Evolutionary conservation across 2,113 vertebrate genomes (phyloP).

Genomic region (Manacus vitellinus): DNA sequence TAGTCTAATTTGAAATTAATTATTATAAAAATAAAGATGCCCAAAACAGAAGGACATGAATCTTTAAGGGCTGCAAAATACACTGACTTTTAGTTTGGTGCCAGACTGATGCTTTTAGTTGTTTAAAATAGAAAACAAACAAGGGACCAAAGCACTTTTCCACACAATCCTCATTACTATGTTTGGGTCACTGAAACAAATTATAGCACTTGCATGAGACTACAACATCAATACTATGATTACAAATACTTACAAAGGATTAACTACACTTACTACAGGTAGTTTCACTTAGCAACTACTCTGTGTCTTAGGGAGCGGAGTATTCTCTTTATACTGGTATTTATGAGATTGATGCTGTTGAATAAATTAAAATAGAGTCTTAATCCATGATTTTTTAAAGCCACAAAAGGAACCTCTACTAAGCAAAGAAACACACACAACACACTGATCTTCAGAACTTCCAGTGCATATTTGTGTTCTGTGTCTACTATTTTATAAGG

Average conservation of each 20-base stretch:
- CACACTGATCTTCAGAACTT: not conserved
- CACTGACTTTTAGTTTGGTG: not conserved
- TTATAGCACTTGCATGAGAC: not conserved
- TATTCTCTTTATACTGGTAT: not conserved
- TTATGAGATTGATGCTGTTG: not conserved
- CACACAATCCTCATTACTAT: not conserved
- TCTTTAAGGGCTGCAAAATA: not conserved
- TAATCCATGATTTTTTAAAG: not conserved
- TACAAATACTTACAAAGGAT: not conserved
- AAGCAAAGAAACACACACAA: not conserved
- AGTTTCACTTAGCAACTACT: not conserved
- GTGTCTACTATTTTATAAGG: not conserved
- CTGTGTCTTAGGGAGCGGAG: not conserved
- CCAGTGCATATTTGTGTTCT: not conserved
- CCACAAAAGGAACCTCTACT: not conserved
- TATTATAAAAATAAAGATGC: not conserved
- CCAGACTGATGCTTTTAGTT: not conserved
- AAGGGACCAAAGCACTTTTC: not conserved
- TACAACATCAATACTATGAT: not conserved
- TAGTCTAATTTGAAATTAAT: not conserved
- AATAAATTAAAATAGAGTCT: not conserved
- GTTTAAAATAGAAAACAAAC: not conserved
- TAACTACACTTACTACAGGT: not conserved
- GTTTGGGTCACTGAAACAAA: not conserved
- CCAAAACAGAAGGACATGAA: not conserved